A percentile compares a stretch with the other conserved stretches of the same genome.
Conservation (phyloP, 2,888 invertebrate genomes). For the Sipha maydis region DNA sequence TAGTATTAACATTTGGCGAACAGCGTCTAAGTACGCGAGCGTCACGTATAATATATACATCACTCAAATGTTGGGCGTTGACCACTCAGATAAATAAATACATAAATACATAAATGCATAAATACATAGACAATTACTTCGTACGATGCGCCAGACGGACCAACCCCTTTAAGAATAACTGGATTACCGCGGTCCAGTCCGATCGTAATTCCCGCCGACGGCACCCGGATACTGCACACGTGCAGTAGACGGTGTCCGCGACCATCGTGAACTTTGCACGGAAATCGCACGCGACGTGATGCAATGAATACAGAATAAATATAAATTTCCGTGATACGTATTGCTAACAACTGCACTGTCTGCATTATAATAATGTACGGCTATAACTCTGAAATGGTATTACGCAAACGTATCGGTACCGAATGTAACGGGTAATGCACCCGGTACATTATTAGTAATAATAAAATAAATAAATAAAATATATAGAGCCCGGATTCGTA, state of each 20-base stretch:
- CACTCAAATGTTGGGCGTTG: background rate
- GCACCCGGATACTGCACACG: background rate
- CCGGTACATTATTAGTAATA: too few relatives aligned
- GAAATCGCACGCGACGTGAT: too few relatives aligned
- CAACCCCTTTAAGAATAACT: conserved; percentile 31
- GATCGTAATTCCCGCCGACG: background rate
- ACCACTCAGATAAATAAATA: background rate
- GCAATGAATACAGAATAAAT: too few relatives aligned
- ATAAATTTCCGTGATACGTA: too few relatives aligned
- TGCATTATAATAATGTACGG: too few relatives aligned
- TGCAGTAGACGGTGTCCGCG: background rate
- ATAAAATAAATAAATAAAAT: too few relatives aligned
- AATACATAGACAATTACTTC: background rate
- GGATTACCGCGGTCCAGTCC: background rate
- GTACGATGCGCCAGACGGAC: background rate
- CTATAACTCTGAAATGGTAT: too few relatives aligned
- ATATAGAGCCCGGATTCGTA: too few relatives aligned
- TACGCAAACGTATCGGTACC: too few relatives aligned
- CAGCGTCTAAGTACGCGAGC: background rate
- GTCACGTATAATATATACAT: background rate
- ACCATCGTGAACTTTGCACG: background rate
- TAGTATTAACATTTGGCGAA: background rate
- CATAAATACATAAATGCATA: conserved; percentile 10
- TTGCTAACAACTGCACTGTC: too few relatives aligned
- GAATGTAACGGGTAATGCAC: too few relatives aligned